Base-by-base conservation (phyloP, 2,797 vertebrate species). In the Enteromius unitaeniatus region DNA sequence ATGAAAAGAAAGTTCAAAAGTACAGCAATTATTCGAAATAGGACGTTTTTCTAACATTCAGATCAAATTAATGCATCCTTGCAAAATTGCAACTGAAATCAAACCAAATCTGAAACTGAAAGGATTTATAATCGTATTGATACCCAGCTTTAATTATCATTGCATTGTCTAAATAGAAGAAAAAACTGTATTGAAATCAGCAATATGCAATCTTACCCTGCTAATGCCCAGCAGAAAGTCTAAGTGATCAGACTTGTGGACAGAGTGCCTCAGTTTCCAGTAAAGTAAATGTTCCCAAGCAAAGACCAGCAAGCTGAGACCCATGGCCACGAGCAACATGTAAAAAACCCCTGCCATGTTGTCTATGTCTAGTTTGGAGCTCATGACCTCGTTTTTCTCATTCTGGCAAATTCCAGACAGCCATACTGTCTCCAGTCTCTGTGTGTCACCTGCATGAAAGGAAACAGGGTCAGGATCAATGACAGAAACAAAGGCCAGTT, bases 271-370 rank as follows among this genome's bases (percentile, higher is more conserved):
- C 69, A 99, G 95, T 85, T 97, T 99, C 97, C 98, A 98, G 90
- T 99, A 99, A 62, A 99, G 95, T 8, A 99, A 93, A 87, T 99
- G 98, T 83, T 99, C 98, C 97, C 97, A 99, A 88, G 98, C 96
- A 0, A 99, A 99, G 84, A 99, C 98, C 89, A 99, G 95, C 89
- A 99, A 92, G 86, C 98, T 99, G 89, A 99, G 96, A 80, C 98
- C 98, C 98, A 99, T 99, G 89, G 98, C 98, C 91, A 99, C 98
- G 3, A 99, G 93, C 87, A 99, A 95, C 98, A 99, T 99, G 92
- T 99, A 99, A 95, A 99, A 99, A 85, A 99, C 98, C 0, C 98
- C 98, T 0, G 98, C 98, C 98, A 99, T 99, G 95, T 99, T 99
- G 93, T 99, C 98, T 0, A 99, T 98, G 92, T 99, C 98, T 92